Percentiles rank a stretch among this genome's conserved stretches.
These are phyloP conservation scores for Charanyca ferruginea DNA, from an alignment of 2,888 invertebrate genomes.

Conservation along the genomic window DNA sequence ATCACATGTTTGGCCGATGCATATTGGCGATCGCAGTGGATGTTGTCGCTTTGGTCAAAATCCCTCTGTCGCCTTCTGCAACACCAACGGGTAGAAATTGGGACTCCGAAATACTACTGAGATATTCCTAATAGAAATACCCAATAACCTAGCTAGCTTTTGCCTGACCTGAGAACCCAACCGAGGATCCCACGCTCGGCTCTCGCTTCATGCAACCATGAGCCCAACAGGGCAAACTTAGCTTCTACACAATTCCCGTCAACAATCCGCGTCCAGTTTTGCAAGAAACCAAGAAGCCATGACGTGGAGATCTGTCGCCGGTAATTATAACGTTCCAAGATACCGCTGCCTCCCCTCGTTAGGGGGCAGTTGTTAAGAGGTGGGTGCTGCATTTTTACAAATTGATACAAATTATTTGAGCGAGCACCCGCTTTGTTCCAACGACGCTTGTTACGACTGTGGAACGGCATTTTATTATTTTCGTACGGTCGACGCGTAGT, in stretches of 20 bases:
- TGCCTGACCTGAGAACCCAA: too few relatives aligned
- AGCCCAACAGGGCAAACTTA: not conserved
- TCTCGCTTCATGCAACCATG: too few relatives aligned
- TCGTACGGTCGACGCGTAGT: slow-evolving; percentile 70
- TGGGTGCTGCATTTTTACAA: slow-evolving; percentile 90
- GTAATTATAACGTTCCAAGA: slow-evolving; percentile 84
- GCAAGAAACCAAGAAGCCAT: slow-evolving; percentile 63
- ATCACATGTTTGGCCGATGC: too few relatives aligned
- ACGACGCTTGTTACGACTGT: slow-evolving; percentile 90
- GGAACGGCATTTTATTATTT: slow-evolving; percentile 91
- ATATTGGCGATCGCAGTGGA: too few relatives aligned
- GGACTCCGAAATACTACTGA: too few relatives aligned
- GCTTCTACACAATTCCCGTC: slow-evolving; percentile 17
- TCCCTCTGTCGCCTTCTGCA: too few relatives aligned
- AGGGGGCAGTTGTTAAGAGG: slow-evolving; percentile 74
- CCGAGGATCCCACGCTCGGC: too few relatives aligned
- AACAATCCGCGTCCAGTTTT: slow-evolving; percentile 48
- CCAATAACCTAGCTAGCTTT: too few relatives aligned
- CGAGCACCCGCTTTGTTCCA: slow-evolving; percentile 90
- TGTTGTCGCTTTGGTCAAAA: too few relatives aligned
- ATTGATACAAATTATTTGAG: slow-evolving; percentile 91
- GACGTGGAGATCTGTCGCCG: slow-evolving; percentile 73
- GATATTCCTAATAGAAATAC: too few relatives aligned
- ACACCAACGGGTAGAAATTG: too few relatives aligned
- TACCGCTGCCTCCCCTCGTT: slow-evolving; percentile 67